Base-by-base conservation (phyloP, 2,888 invertebrate genomes). In the Odontocerum albicorne region DNA sequence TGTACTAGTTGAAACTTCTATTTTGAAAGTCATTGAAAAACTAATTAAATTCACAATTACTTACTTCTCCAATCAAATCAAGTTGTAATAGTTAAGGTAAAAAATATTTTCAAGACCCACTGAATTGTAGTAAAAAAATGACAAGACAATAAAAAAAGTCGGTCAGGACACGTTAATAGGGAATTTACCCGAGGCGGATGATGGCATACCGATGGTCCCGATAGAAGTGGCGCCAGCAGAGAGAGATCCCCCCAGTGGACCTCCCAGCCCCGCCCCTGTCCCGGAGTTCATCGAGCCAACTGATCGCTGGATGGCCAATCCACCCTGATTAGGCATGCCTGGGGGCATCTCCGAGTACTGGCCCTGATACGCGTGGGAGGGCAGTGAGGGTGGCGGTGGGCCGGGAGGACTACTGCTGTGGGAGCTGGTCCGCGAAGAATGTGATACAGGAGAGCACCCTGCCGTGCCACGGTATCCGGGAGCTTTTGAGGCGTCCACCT, bases 401-500 rank as follows among this genome's bases (percentile, higher is more conserved):
- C 57, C 58, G 61, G 77, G 76, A 61, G 71, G 77, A 61, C 75
- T 77, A 64, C 72, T 73, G 69, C 75, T 75, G 72, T 75, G 77
- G 64, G 74, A 74, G 17, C 74, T 74, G 20, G 75, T 71, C 65
- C 74, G 74, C 63, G 75, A 79, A 75, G 74, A 74, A 42, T 60
- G 60, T 2, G 62, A 59, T 12, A 87, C 86, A 0, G 91, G 91
- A 4, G 90, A 90, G 69, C 88, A 88, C 60, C 88, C 84, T 36
- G 87, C 81, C 44, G 82, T 86, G 47, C 89, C 91, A 66, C 93
- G 84, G 71, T 94, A 95, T 1, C 94, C 94, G 0, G 94, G 94
- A 55, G 94, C 94, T 73, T 94, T 95, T 39, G 91, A 86, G 3
- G 88, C 90, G 74, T 94, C 93, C 59, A 87, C 92, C 76, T 87